A percentile compares a stretch with the other conserved stretches of the same genome.
Evolutionary conservation across 1,140 invertebrate genomes (phyloP).

Genomic region (Papilio polytes): DNA sequence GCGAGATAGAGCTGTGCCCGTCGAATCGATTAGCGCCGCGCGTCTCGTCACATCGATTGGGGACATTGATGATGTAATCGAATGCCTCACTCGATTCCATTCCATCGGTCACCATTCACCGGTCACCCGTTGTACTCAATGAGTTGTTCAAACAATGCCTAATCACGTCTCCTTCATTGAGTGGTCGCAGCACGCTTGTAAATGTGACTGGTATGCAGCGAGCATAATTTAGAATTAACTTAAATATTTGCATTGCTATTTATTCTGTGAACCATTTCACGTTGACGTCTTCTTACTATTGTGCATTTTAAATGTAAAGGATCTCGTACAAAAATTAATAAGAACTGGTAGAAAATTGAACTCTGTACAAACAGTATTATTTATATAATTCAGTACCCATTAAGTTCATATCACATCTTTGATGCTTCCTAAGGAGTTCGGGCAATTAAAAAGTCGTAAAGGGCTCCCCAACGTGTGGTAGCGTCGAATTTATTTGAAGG

Average conservation of each 20-base stretch:
- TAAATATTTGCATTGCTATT: not conserved
- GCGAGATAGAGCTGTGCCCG: conserved; percentile 50
- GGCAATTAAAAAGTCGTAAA: conserved; percentile 10
- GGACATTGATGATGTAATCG: conserved; percentile 61
- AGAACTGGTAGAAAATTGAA: no score
- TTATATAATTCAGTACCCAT: not conserved
- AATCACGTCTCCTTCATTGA: conserved; percentile 18
- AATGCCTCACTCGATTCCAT: conserved; percentile 39
- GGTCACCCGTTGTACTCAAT: conserved; percentile 28
- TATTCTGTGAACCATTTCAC: conserved; percentile 2
- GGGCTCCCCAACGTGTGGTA: not conserved
- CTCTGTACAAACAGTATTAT: not conserved
- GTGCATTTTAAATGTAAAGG: not conserved
- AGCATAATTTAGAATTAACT: not conserved
- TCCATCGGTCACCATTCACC: conserved; percentile 9
- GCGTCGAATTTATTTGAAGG: not conserved
- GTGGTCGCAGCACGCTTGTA: not conserved
- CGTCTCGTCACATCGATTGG: conserved; percentile 53
- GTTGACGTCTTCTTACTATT: not conserved
- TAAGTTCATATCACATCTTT: not conserved
- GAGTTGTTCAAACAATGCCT: conserved; percentile 14
- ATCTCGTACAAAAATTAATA: not conserved
- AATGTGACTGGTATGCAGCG: not conserved
- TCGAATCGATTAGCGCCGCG: conserved; percentile 61
- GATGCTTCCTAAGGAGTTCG: not conserved